Evolutionary conservation across 2,888 invertebrate species (phyloP).

Genomic region (Microchrysa polita): DNA sequence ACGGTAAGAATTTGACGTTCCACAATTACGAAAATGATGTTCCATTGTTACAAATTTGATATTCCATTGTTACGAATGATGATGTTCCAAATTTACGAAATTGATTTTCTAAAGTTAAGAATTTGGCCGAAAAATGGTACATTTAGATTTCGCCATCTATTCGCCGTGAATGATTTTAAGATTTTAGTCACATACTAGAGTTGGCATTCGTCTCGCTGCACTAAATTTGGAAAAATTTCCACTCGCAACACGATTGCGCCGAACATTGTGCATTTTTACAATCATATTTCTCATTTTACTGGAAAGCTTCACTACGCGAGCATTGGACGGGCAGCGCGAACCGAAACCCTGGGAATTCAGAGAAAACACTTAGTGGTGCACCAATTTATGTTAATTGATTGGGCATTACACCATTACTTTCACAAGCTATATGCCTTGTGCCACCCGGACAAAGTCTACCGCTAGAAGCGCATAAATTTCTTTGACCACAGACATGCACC

Average conservation of each 20-base stretch:
- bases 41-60: too few relatives aligned
- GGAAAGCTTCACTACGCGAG: not conserved
- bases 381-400: not conserved
- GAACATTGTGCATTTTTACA: conserved; percentile 30
- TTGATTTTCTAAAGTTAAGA: too few relatives aligned
- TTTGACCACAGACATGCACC: not conserved
- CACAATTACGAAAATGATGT: too few relatives aligned
- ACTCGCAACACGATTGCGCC: conserved; percentile 21
- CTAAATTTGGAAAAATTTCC: conserved; percentile 17
- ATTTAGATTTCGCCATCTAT: not conserved
- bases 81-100: too few relatives aligned
- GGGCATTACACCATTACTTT: conserved; percentile 20
- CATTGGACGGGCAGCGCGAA: conserved; percentile 11
- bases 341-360: conserved; percentile 9
- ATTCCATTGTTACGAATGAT: too few relatives aligned
- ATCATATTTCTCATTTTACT: not conserved
- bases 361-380: not conserved
- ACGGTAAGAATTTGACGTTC: too few relatives aligned
- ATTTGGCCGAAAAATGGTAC: not conserved
- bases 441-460: conserved; percentile 12
- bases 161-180: too few relatives aligned
- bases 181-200: conserved; percentile 19
- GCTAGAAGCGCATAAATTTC: conserved; percentile 17
- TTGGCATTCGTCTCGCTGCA: conserved; percentile 5
- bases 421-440: conserved; percentile 30